Conservation (phyloP, 2,888 invertebrate species). For the Leptopilina myrica region DNA sequence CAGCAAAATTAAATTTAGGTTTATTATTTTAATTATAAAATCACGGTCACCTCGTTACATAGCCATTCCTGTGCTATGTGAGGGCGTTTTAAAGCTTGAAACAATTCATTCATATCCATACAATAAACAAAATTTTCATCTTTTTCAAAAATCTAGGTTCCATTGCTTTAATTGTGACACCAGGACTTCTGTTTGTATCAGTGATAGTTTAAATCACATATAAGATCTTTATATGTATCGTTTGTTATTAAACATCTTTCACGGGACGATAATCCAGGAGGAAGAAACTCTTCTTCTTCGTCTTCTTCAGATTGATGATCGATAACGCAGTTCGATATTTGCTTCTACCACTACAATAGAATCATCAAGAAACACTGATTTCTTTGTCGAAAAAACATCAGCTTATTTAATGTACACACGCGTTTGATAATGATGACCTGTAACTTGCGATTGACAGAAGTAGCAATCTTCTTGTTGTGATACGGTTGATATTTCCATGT, state of each 20-base stretch:
- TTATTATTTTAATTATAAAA: too few relatives aligned
- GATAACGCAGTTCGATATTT: neutral
- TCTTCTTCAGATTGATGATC: too few relatives aligned
- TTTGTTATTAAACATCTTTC: neutral
- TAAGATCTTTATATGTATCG: neutral
- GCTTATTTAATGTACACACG: neutral
- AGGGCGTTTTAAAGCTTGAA: too few relatives aligned
- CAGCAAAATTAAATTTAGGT: too few relatives aligned
- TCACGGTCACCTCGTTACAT: too few relatives aligned
- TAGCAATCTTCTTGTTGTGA: neutral
- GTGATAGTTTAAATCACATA: neutral
- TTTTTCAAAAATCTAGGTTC: too few relatives aligned
- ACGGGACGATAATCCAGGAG: neutral
- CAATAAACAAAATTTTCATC: too few relatives aligned
- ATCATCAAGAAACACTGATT: neutral
- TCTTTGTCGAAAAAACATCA: neutral
- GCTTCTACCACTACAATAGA: neutral
- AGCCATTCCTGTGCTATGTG: too few relatives aligned
- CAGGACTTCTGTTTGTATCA: neutral
- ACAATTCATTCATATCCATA: too few relatives aligned
- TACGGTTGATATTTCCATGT: neutral
- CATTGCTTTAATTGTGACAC: constrained; percentile 1
- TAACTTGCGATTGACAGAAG: neutral
- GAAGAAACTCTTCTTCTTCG: too few relatives aligned
- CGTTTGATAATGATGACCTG: constrained; percentile 1